Evolutionary conservation across 2,888 invertebrate species (phyloP).

Genomic region (Callimorpha dominula): DNA sequence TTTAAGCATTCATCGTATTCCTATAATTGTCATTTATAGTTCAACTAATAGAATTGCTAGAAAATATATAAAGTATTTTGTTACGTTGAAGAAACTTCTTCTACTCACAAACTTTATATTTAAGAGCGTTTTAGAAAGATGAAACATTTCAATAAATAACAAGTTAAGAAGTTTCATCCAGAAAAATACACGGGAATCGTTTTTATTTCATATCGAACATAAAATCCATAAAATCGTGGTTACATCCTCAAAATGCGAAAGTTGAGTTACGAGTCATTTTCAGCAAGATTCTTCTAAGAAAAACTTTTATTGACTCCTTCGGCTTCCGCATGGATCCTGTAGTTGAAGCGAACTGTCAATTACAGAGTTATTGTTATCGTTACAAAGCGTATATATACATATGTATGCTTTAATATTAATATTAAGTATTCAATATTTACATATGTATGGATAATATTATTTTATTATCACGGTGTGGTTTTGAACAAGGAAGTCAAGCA

Average conservation of each 20-base stretch:
- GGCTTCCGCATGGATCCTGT: conserved; percentile 35
- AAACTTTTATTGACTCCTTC: conserved; percentile 63
- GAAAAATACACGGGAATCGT: conserved; percentile 31
- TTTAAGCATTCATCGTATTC: conserved; percentile 17
- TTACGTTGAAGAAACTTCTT: conserved; percentile 6
- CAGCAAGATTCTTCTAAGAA: conserved; percentile 31
- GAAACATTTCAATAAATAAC: conserved; percentile 26
- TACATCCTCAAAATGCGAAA: conserved; percentile 38
- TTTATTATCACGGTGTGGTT: neutral
- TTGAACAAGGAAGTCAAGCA: neutral
- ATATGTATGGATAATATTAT: neutral
- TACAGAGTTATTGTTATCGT: neutral
- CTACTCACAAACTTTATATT: neutral
- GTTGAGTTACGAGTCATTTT: conserved; percentile 45
- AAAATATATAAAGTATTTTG: conserved; percentile 13
- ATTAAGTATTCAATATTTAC: no score
- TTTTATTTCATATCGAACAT: conserved; percentile 44
- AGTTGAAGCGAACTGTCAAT: conserved; percentile 36
- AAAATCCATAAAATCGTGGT: conserved; percentile 18
- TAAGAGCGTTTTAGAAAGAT: conserved; percentile 7
- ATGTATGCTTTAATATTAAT: no score
- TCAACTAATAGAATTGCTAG: conserved; percentile 18
- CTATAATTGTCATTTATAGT: conserved; percentile 29
- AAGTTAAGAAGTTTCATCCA: conserved; percentile 11
- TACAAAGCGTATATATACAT: no score